A percentile compares a stretch with the other conserved stretches of the same genome.
phyloP scores from a whole-genome alignment of 2,888 invertebrate genomes.

The Physocephala rufipes region DNA sequence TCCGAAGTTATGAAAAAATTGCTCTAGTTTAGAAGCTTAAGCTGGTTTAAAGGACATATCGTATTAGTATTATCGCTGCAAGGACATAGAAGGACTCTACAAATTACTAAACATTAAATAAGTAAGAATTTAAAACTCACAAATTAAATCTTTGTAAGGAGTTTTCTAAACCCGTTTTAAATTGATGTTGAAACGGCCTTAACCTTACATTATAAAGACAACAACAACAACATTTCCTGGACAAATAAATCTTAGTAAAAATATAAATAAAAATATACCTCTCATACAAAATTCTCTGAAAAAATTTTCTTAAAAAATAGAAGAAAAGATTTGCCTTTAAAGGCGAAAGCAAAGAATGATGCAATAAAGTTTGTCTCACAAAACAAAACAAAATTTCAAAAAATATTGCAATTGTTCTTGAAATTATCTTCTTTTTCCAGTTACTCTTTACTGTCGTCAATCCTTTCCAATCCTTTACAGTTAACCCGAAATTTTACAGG shows the following conservation, averaged over 20 bases:
- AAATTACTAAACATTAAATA: no score
- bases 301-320: neutral
- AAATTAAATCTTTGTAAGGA: no score
- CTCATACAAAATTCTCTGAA: constrained; percentile 1
- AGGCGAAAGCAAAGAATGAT: constrained; percentile 14
- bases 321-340: neutral
- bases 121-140: no score
- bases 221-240: neutral
- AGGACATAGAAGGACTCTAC: no score
- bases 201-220: no score
- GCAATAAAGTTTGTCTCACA: constrained; percentile 25
- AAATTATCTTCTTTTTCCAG: no score
- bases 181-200: no score
- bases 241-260: neutral
- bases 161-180: no score
- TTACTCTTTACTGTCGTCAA: neutral
- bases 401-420: no score
- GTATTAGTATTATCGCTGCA: no score
- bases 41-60: neutral
- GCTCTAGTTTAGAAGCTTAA: constrained; percentile 13
- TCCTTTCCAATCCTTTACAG: constrained; percentile 1
- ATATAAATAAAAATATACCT: neutral
- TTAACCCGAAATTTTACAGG: neutral
- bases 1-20: neutral
- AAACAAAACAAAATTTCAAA: neutral